A percentile compares a stretch with the other conserved stretches of the same genome.
Conservation (phyloP, 2,113 vertebrate genomes). For the Oryzias celebensis region DNA sequence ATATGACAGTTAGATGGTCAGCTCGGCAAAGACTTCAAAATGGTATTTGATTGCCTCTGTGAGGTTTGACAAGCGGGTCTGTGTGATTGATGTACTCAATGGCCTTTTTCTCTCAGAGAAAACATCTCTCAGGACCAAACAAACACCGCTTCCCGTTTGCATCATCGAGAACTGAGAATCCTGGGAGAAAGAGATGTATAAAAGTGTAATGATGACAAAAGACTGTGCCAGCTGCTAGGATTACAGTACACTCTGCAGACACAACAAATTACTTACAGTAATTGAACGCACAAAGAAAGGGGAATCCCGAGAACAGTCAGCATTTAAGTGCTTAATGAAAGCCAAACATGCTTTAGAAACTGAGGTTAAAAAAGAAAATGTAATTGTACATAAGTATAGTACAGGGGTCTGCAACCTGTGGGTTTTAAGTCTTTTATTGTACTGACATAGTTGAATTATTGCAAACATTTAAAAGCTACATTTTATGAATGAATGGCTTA, state of each 20-base stretch:
- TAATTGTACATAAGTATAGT: too few relatives aligned
- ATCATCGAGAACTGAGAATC: conserved; percentile 46
- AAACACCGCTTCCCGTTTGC: conserved; percentile 55
- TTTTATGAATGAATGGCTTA: too few relatives aligned
- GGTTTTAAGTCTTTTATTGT: too few relatives aligned
- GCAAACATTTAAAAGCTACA: too few relatives aligned
- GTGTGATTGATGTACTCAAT: conserved; percentile 68
- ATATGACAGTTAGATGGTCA: conserved; percentile 62
- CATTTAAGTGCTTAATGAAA: conserved; percentile 47
- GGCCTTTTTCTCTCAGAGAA: conserved; percentile 55
- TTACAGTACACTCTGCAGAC: conserved; percentile 60
- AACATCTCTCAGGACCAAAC: conserved; percentile 66
- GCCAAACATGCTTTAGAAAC: conserved; percentile 47
- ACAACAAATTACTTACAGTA: conserved; percentile 66
- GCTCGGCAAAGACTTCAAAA: conserved; percentile 65
- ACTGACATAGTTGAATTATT: too few relatives aligned
- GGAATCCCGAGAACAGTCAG: conserved; percentile 53
- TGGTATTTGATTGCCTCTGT: conserved; percentile 70
- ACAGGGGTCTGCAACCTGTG: too few relatives aligned
- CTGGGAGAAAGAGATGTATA: conserved; percentile 48
- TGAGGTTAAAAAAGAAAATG: conserved; percentile 33
- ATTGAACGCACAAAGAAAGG: conserved; percentile 67
- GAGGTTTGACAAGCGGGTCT: conserved; percentile 61
- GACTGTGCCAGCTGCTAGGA: conserved; percentile 61
- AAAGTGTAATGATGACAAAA: conserved; percentile 75